Conservation (phyloP, 2,113 vertebrate species). For the Artemisiospiza belli region DNA sequence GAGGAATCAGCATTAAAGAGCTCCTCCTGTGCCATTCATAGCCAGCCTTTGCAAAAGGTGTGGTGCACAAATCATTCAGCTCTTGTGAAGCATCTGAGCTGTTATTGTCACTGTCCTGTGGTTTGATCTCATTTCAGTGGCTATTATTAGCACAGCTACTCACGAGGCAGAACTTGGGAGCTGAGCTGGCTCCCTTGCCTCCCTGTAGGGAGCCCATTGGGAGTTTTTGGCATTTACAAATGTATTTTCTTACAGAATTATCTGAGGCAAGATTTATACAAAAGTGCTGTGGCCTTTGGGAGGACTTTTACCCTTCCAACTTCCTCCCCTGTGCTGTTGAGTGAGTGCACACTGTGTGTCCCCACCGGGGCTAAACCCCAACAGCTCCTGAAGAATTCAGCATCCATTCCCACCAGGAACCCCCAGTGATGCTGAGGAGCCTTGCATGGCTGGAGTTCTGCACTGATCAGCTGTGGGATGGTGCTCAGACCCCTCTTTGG, state of each 20-base stretch:
- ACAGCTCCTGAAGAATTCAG: neutral
- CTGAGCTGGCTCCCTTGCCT: slow-evolving; percentile 16
- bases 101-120: slow-evolving; percentile 30
- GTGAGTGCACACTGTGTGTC: neutral
- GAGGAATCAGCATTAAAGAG: neutral
- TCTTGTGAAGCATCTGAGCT: neutral
- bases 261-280: neutral
- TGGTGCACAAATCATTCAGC: neutral
- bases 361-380: neutral
- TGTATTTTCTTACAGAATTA: slow-evolving; percentile 35
- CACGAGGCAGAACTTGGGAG: neutral
- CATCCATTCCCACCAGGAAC: neutral
- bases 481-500: neutral
- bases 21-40: neutral
- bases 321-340: neutral
- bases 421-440: neutral
- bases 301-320: neutral
- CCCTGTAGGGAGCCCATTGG: neutral
- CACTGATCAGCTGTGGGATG: neutral
- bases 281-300: neutral
- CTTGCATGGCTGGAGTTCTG: neutral
- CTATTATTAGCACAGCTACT: slow-evolving; percentile 48
- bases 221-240: slow-evolving; percentile 38
- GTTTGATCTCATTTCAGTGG: slow-evolving; percentile 54
- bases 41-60: neutral